Percentiles rank a stretch among this genome's conserved stretches.
Evolutionary conservation across 2,113 vertebrate species (phyloP).

Genomic region (Aspidoscelis tigris): DNA sequence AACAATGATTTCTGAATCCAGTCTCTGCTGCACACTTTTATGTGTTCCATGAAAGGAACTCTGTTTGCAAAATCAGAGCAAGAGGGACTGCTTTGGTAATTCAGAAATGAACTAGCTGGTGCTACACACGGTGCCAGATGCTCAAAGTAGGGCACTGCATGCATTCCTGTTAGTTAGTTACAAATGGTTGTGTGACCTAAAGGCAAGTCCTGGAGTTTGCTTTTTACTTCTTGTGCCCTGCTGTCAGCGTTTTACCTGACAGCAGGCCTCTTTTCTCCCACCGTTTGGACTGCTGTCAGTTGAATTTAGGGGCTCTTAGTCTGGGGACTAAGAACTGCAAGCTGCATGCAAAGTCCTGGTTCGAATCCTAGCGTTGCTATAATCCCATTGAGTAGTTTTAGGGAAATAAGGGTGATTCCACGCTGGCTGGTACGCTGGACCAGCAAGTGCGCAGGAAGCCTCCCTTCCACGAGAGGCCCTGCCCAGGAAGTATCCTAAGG

Average conservation of each 20-base stretch:
- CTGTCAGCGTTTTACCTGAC: neutral
- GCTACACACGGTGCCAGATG: neutral
- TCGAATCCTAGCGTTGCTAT: neutral
- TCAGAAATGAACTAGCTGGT: neutral
- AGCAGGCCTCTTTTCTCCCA: no score
- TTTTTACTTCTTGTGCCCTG: neutral
- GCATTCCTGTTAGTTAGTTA: neutral
- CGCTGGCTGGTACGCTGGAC: no score
- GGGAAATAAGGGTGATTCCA: no score
- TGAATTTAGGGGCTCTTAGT: neutral
- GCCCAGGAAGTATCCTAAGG: no score
- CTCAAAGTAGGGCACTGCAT: neutral
- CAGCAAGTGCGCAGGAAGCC: no score
- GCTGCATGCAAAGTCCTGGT: neutral
- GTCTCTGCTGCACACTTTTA: neutral
- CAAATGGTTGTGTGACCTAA: neutral
- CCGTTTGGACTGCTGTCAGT: fast-evolving
- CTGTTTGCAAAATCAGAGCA: neutral
- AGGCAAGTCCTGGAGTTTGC: neutral
- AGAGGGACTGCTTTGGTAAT: neutral
- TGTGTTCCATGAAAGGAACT: neutral
- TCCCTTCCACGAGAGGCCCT: no score
- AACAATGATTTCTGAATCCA: neutral
- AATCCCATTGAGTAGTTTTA: neutral
- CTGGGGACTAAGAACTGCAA: neutral